Evolutionary conservation across 2,113 vertebrate species (phyloP).

Genomic region (Tonatia bakeri): DNA sequence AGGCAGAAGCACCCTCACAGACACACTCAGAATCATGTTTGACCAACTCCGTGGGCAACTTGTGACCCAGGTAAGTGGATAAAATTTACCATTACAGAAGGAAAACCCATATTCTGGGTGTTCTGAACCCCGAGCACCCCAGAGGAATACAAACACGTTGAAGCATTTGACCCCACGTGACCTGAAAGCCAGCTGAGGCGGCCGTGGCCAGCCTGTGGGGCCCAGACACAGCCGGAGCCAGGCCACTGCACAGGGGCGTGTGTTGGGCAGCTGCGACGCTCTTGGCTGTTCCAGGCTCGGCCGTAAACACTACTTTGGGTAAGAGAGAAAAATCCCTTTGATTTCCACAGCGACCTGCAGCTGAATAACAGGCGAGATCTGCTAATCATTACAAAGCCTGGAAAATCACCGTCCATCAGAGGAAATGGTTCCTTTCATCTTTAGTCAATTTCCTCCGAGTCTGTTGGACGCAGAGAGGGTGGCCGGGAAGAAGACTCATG

Average conservation of each 20-base stretch:
- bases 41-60: neutral
- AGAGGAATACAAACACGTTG: neutral
- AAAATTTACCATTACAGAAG: neutral
- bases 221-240: neutral
- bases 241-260: neutral
- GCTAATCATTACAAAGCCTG: neutral
- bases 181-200: neutral
- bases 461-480: neutral
- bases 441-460: slow-evolving; percentile 13
- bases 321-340: neutral
- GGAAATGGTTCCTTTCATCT: neutral
- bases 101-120: neutral
- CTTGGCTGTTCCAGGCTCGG: fast-evolving
- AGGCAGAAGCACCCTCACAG: neutral
- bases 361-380: neutral
- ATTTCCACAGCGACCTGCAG: neutral
- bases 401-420: neutral
- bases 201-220: neutral
- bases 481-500: fast-evolving
- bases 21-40: neutral
- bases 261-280: no score
- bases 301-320: neutral
- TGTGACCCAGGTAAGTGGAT: neutral
- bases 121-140: no score
- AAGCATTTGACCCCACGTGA: neutral